A percentile compares a stretch with the other conserved stretches of the same genome.
Conservation (phyloP, 2,888 invertebrate genomes). For the Sycophila texana region DNA sequence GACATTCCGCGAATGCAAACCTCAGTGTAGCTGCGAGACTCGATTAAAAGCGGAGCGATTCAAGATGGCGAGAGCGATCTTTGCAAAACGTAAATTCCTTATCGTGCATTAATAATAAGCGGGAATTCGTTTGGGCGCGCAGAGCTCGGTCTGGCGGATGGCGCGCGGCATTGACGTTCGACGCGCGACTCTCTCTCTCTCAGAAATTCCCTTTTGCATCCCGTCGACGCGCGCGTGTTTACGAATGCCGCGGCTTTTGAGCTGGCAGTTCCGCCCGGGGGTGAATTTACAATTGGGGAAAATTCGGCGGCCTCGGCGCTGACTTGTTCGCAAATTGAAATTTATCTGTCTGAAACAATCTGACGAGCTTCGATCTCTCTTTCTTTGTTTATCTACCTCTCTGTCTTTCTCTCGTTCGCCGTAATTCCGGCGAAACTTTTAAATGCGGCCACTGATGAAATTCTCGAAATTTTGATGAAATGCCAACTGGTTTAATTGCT, state of each 20-base stretch:
- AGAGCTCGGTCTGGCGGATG: not conserved
- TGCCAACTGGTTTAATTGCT: too few species aligned
- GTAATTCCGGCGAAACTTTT: too few species aligned
- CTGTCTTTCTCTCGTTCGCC: too few species aligned
- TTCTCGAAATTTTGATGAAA: too few species aligned
- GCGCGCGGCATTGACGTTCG: conserved; percentile 17
- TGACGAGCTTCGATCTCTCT: not conserved
- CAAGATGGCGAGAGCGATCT: too few species aligned
- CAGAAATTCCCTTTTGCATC: conserved; percentile 40
- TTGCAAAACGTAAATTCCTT: not conserved
- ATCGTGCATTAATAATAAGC: conserved; percentile 15
- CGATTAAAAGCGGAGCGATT: too few species aligned
- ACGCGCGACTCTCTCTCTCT: conserved; percentile 17
- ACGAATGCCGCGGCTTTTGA: conserved; percentile 38
- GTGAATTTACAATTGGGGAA: conserved; percentile 43
- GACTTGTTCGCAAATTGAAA: conserved; percentile 20
- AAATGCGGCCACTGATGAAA: too few species aligned
- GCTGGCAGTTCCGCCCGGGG: conserved; percentile 15
- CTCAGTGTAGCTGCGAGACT: too few species aligned
- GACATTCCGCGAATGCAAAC: too few species aligned
- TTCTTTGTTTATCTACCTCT: not conserved
- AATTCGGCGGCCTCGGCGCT: not conserved
- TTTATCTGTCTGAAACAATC: conserved; percentile 36
- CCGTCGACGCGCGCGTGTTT: conserved; percentile 22
- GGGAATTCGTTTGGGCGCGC: not conserved